Percentiles rank a stretch among this genome's conserved stretches.
These are phyloP conservation scores for Halcyon malimbica DNA, from an alignment of 2,113 vertebrate genomes.

Conservation along the genomic window DNA sequence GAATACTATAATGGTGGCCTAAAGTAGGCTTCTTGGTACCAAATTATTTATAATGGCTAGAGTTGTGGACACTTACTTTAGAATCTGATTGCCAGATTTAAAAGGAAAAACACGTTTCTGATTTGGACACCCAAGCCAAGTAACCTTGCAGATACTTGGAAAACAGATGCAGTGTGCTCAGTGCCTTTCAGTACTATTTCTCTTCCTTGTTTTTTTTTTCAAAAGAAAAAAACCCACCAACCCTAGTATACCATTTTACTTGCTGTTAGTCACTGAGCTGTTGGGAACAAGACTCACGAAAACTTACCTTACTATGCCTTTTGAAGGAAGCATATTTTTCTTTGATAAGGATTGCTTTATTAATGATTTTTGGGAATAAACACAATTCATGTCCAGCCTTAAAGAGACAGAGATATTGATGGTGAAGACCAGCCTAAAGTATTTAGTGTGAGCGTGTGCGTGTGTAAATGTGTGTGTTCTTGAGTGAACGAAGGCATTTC, in stretches of 20 bases:
- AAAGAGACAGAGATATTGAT: slow-evolving; percentile 72
- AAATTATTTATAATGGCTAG: slow-evolving; percentile 81
- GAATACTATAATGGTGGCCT: slow-evolving; percentile 83
- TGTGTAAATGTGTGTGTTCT: slow-evolving; percentile 76
- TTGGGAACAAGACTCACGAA: slow-evolving; percentile 78
- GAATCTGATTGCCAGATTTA: slow-evolving; percentile 76
- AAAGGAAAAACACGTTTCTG: slow-evolving; percentile 65
- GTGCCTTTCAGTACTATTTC: slow-evolving; percentile 78
- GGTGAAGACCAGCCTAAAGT: slow-evolving; percentile 73
- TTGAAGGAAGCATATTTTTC: slow-evolving; percentile 66
- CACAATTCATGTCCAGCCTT: slow-evolving; percentile 77
- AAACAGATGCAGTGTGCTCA: slow-evolving; percentile 77
- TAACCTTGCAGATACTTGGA: slow-evolving; percentile 71
- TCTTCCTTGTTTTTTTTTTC: slow-evolving; percentile 14
- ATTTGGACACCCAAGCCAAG: slow-evolving; percentile 83
- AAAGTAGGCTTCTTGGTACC: slow-evolving; percentile 87
- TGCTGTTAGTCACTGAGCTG: slow-evolving; percentile 83
- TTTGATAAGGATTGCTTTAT: slow-evolving; percentile 70
- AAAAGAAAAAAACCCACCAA: background rate
- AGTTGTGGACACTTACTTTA: slow-evolving; percentile 75
- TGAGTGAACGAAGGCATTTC: slow-evolving; percentile 76
- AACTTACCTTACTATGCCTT: slow-evolving; percentile 63
- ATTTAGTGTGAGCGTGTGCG: slow-evolving; percentile 68
- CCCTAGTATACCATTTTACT: slow-evolving; percentile 71
- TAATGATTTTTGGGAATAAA: slow-evolving; percentile 68